These are phyloP conservation scores for Hanleya hanleyi DNA, from an alignment of 2,888 invertebrate species.

Conservation along the genomic window DNA sequence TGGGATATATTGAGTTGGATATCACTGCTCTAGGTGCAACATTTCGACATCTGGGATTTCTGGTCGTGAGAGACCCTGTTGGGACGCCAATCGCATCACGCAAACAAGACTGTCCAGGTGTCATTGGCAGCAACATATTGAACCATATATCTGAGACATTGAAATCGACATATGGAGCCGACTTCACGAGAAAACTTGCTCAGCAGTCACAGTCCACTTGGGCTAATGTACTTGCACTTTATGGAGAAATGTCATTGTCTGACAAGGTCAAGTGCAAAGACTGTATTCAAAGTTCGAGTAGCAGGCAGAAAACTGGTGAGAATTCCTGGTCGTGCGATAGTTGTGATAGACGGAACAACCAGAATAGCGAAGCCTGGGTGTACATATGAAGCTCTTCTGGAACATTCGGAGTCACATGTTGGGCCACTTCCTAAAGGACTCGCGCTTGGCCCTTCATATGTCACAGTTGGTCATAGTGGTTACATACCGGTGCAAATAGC, in stretches of 20 bases:
- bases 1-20: slow-evolving; percentile 24
- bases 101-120: slow-evolving; percentile 19
- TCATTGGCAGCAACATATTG: slow-evolving; percentile 29
- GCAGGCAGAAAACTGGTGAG: not conserved
- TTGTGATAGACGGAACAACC: not conserved
- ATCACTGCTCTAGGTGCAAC: not conserved
- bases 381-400: not conserved
- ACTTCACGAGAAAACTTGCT: no score
- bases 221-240: no score
- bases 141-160: not conserved
- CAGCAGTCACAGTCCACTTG: no score
- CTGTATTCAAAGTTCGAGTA: not conserved
- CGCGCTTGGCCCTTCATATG: not conserved
- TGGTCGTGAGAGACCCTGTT: slow-evolving; percentile 21
- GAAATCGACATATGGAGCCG: not conserved
- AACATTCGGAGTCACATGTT: not conserved
- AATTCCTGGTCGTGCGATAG: not conserved
- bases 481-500: not conserved
- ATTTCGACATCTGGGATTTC: slow-evolving; percentile 18
- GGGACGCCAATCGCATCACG: not conserved
- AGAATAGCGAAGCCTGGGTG: not conserved
- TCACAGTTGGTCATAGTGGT: not conserved
- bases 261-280: not conserved
- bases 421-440: not conserved
- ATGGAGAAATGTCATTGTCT: no score